A percentile compares a stretch with the other conserved stretches of the same genome.
phyloP scores from a whole-genome alignment of 2,888 invertebrate genomes.

The Iselma pallidipennis region DNA sequence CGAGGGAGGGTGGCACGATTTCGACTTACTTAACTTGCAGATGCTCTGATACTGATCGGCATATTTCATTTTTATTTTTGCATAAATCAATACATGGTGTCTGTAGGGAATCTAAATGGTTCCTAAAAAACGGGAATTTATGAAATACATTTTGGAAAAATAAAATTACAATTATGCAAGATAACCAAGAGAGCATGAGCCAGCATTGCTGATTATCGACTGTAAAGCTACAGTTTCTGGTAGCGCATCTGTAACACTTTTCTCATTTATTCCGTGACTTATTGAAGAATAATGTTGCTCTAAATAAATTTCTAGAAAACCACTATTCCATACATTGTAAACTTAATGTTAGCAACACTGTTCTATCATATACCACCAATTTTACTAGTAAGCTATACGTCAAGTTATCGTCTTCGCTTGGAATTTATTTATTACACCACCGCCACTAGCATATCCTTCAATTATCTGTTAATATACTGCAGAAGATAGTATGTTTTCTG shows the following conservation, averaged over 20 bases:
- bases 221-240: no score
- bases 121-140: no score
- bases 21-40: constrained; percentile 1
- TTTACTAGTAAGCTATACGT: no score
- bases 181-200: no score
- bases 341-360: background rate
- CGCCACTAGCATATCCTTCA: background rate
- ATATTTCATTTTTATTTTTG: background rate
- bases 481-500: background rate
- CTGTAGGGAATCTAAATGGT: background rate
- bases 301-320: background rate
- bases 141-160: no score
- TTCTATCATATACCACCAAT: background rate
- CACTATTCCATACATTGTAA: background rate
- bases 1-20: background rate
- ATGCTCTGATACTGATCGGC: background rate
- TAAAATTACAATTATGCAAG: no score
- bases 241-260: background rate
- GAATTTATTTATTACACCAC: background rate
- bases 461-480: background rate
- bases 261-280: background rate
- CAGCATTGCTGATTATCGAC: no score
- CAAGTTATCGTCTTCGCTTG: background rate
- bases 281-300: background rate
- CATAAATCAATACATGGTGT: background rate